Conservation (phyloP, 1,140 invertebrate species). For the Harlomillsia oculata region DNA sequence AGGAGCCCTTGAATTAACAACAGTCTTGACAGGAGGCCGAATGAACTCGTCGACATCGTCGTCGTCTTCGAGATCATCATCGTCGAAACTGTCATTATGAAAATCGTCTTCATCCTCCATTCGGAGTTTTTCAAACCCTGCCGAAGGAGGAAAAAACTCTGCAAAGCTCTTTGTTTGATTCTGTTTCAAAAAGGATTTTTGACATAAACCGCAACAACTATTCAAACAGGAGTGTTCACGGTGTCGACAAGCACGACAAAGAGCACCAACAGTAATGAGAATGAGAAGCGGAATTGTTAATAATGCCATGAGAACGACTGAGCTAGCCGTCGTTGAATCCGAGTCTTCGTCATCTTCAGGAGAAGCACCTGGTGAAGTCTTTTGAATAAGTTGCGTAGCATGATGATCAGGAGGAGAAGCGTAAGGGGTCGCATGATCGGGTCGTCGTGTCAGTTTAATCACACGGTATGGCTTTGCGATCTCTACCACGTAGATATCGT, state of each 20-base stretch:
- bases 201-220: constrained; percentile 10
- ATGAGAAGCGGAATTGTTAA: constrained; percentile 33
- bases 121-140: constrained; percentile 39
- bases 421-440: too few relatives aligned
- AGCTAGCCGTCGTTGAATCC: too few relatives aligned
- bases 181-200: constrained; percentile 30
- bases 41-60: too few relatives aligned
- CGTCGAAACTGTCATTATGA: too few relatives aligned
- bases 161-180: constrained; percentile 37
- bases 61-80: too few relatives aligned
- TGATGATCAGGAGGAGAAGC: too few relatives aligned
- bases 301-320: constrained; percentile 35
- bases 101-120: too few relatives aligned
- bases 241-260: constrained; percentile 13
- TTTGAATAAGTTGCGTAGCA: too few relatives aligned
- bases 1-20: too few relatives aligned
- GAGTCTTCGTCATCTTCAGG: too few relatives aligned
- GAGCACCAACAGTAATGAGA: constrained; percentile 31
- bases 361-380: too few relatives aligned
- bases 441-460: constrained; percentile 48
- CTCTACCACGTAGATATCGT: constrained; percentile 62
- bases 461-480: constrained; percentile 50
- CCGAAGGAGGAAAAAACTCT: constrained; percentile 37
- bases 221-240: not conserved
- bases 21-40: too few relatives aligned